A percentile compares a stretch with the other conserved stretches of the same genome.
These are phyloP conservation scores for Vanessa atalanta DNA, from an alignment of 1,140 invertebrate genomes.

Conservation along the genomic window DNA sequence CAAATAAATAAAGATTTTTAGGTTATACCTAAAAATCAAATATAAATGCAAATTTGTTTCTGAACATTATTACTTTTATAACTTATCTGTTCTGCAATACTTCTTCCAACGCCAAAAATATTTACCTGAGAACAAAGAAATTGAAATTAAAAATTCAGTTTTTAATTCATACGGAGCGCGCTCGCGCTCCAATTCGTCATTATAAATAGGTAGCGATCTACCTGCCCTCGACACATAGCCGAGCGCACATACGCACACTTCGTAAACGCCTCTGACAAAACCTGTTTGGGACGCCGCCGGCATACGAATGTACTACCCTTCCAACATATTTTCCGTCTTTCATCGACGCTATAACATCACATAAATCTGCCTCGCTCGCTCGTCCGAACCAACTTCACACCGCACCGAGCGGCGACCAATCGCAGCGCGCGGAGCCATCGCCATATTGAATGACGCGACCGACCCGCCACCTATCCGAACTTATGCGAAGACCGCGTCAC, in stretches of 20 bases:
- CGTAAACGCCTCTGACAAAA: constrained; percentile 76
- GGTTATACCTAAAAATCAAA: too few relatives aligned
- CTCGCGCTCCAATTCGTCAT: constrained; percentile 59
- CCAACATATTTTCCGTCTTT: constrained; percentile 72
- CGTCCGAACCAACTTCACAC: constrained; percentile 66
- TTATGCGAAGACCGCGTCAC: constrained; percentile 38
- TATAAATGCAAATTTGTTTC: too few relatives aligned
- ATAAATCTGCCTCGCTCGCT: constrained; percentile 74
- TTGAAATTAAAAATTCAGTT: constrained; percentile 63
- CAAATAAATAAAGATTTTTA: too few relatives aligned
- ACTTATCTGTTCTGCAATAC: constrained; percentile 31
- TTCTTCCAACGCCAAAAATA: constrained; percentile 26
- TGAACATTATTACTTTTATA: constrained; percentile 6
- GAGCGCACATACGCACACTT: constrained; percentile 65
- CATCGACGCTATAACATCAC: constrained; percentile 65
- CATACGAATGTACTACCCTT: constrained; percentile 71
- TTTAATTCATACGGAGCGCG: constrained; percentile 59
- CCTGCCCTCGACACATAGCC: constrained; percentile 71
- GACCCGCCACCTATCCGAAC: constrained; percentile 39
- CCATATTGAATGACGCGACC: constrained; percentile 71
- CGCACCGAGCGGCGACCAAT: constrained; percentile 59
- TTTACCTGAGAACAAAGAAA: constrained; percentile 70
- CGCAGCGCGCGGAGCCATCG: constrained; percentile 55
- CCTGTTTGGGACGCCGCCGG: constrained; percentile 65
- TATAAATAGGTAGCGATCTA: constrained; percentile 71